A percentile compares a stretch with the other conserved stretches of the same genome.
These are phyloP conservation scores for Trematocara macrostoma DNA, from an alignment of 2,113 vertebrate species.

Conservation along the genomic window DNA sequence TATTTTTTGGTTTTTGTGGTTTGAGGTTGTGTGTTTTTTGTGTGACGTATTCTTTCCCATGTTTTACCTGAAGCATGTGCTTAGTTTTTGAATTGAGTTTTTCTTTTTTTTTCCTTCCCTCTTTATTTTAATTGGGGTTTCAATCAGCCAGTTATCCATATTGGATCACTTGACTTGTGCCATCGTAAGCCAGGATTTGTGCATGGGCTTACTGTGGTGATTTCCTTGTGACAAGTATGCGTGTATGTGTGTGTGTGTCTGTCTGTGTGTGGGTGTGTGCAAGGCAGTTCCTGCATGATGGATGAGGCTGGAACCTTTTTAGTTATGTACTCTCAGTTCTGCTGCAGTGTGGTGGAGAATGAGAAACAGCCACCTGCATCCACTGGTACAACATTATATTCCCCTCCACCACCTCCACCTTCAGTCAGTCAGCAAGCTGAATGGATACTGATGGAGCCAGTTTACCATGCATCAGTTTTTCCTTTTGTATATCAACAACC, in stretches of 20 bases:
- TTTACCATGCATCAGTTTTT: conserved; percentile 39
- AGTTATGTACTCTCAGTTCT: conserved; percentile 27
- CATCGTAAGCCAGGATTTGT: conserved; percentile 44
- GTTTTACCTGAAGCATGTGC: conserved; percentile 42
- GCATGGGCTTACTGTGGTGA: conserved; percentile 65
- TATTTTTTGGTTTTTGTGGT: neutral
- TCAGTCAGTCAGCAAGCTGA: conserved; percentile 69
- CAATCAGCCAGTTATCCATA: conserved; percentile 2
- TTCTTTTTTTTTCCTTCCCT: neutral
- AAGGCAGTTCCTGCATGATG: conserved; percentile 54
- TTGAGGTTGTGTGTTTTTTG: neutral
- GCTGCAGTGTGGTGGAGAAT: conserved; percentile 44
- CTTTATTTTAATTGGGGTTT: conserved; percentile 21
- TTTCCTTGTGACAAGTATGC: neutral
- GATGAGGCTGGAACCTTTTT: conserved; percentile 35
- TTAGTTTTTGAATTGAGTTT: conserved; percentile 10
- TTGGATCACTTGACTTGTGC: conserved; percentile 21
- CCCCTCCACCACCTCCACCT: conserved; percentile 35
- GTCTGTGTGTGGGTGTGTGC: conserved; percentile 4
- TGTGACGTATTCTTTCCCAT: neutral
- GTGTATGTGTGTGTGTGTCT: neutral
- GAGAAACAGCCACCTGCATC: conserved; percentile 54
- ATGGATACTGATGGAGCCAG: conserved; percentile 51
- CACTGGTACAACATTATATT: conserved; percentile 14
- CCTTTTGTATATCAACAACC: conserved; percentile 7